Percentiles rank a stretch among this genome's conserved stretches.
phyloP scores from a whole-genome alignment of 2,888 invertebrate genomes.

The Drosophila fulvimacula region DNA sequence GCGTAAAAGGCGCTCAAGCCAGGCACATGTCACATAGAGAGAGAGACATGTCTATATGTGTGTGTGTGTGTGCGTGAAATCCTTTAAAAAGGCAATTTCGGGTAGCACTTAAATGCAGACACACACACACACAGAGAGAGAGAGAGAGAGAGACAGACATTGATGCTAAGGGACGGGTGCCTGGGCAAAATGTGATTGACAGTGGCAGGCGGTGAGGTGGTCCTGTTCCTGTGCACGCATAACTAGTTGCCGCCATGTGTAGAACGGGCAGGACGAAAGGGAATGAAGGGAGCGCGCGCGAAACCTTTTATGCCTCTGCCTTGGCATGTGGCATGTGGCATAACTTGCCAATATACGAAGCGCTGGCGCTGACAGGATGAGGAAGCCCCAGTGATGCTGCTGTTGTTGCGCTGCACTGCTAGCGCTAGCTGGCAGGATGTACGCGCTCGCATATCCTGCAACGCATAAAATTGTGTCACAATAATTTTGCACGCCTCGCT shows the following conservation, averaged over 20 bases:
- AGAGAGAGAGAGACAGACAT: constrained; percentile 44
- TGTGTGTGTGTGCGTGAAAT: constrained; percentile 65
- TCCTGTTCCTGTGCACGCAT: constrained; percentile 40
- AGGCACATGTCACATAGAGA: constrained; percentile 42
- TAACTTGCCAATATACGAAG: constrained; percentile 57
- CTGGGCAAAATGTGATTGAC: constrained; percentile 42
- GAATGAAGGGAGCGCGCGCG: neutral
- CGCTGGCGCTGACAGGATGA: constrained; percentile 46
- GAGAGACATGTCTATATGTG: constrained; percentile 28
- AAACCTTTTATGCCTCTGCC: constrained; percentile 31
- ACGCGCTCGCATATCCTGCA: constrained; percentile 57
- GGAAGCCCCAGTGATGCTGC: constrained; percentile 55
- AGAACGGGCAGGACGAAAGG: neutral
- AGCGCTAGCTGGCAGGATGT: constrained; percentile 31
- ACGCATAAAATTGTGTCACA: constrained; percentile 83
- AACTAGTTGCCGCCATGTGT: constrained; percentile 53
- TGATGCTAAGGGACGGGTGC: constrained; percentile 35
- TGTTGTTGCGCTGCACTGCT: constrained; percentile 4
- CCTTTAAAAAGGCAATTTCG: constrained; percentile 82
- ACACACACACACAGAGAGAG: constrained; percentile 35
- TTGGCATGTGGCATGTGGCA: constrained; percentile 58
- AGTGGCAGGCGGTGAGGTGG: constrained; percentile 21
- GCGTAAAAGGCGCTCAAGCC: constrained; percentile 24
- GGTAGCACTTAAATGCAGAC: constrained; percentile 80
- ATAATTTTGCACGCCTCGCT: constrained; percentile 80